Conservation (phyloP, 1,140 invertebrate species). For the Condylostylus longicornis region DNA sequence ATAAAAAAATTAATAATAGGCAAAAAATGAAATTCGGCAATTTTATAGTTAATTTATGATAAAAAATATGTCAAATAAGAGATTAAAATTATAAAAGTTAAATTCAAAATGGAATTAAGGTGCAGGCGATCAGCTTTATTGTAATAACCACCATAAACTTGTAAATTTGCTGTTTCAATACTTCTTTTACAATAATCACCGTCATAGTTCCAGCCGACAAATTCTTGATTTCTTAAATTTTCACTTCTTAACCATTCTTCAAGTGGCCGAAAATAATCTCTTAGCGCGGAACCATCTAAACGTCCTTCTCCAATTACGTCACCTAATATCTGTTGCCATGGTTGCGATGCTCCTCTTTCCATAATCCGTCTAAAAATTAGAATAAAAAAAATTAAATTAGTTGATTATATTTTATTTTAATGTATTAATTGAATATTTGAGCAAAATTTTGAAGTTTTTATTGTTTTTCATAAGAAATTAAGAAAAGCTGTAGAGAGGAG, state of each 20-base stretch:
- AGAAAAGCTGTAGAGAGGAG: no score
- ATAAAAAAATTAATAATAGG: no score
- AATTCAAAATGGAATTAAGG: no score
- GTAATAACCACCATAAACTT: slow-evolving; percentile 69
- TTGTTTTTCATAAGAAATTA: not conserved
- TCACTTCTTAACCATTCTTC: slow-evolving; percentile 76
- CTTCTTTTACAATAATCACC: slow-evolving; percentile 75
- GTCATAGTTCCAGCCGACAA: slow-evolving; percentile 70
- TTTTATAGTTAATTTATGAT: no score
- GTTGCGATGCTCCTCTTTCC: slow-evolving; percentile 65
- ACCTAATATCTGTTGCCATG: slow-evolving; percentile 71
- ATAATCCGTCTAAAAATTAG: slow-evolving; percentile 51
- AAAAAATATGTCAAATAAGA: no score
- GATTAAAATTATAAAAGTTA: slow-evolving; percentile 1
- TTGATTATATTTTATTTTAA: not conserved
- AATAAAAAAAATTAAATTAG: slow-evolving; percentile 3
- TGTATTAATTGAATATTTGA: not conserved
- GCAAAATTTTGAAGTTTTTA: not conserved
- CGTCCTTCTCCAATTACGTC: slow-evolving; percentile 62
- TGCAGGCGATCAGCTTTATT: slow-evolving; percentile 33
- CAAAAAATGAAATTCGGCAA: no score
- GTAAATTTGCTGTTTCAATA: slow-evolving; percentile 66
- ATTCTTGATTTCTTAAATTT: slow-evolving; percentile 60
- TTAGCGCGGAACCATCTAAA: slow-evolving; percentile 66
- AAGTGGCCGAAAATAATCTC: slow-evolving; percentile 84